phyloP scores from a whole-genome alignment of 2,888 invertebrate genomes.

The Mythimna albipuncta region DNA sequence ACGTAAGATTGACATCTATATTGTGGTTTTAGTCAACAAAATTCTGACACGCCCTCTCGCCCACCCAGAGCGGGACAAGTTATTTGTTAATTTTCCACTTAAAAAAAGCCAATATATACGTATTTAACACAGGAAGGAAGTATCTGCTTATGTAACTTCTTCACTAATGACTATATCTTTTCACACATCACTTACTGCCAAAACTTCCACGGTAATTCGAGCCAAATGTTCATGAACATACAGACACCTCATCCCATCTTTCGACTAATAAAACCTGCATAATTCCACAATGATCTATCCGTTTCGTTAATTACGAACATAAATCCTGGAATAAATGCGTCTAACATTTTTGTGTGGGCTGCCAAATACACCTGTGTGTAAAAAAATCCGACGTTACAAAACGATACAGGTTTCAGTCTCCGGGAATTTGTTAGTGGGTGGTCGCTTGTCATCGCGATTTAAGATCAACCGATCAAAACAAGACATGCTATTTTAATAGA shows the following conservation, averaged over 20 bases:
- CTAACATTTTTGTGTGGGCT: background rate
- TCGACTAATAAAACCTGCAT: background rate
- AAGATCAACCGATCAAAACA: constrained; percentile 19
- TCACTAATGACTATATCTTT: constrained; percentile 21
- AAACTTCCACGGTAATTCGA: constrained; percentile 4
- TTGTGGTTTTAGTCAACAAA: no score
- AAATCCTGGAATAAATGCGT: constrained; percentile 8
- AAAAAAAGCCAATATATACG: background rate
- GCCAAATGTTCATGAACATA: constrained; percentile 1
- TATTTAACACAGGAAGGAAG: background rate
- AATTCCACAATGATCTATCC: constrained; percentile 22
- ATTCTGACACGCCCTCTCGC: no score
- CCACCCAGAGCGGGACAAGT: no score
- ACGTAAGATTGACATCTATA: no score
- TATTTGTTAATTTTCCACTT: no score
- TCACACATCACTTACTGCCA: constrained; percentile 18
- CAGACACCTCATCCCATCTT: background rate
- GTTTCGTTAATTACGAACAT: constrained; percentile 2
- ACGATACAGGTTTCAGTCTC: constrained; percentile 35
- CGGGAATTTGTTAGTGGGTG: constrained; percentile 43
- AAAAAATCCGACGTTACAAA: constrained; percentile 9
- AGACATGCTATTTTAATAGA: background rate
- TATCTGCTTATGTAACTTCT: constrained; percentile 1
- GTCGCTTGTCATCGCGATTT: constrained; percentile 21
- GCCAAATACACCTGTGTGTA: constrained; percentile 30